These are phyloP conservation scores for Lepeophtheirus nordmannii DNA, from an alignment of 2,888 invertebrate species.

Conservation along the genomic window DNA sequence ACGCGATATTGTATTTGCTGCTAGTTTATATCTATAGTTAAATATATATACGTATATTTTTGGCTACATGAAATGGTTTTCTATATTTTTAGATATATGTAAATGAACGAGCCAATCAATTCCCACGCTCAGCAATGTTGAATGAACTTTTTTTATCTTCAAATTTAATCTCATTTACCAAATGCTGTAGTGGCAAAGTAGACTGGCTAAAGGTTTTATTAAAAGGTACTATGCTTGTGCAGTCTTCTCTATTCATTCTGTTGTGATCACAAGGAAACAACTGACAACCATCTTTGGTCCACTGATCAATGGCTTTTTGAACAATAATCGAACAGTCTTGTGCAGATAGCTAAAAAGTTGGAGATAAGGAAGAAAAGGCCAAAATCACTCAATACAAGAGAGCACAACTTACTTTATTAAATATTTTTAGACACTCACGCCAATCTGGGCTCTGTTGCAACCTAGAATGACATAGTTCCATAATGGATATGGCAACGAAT, in stretches of 20 bases:
- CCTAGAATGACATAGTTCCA: slow-evolving; percentile 46
- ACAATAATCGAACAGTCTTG: not conserved
- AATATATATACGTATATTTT: not conserved
- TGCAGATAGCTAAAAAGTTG: not conserved
- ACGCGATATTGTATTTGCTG: slow-evolving; percentile 98
- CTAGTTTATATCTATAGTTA: slow-evolving; percentile 73
- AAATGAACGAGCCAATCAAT: not conserved
- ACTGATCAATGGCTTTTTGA: slow-evolving; percentile 16
- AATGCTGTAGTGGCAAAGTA: not conserved
- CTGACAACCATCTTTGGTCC: slow-evolving; percentile 10
- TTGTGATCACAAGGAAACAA: not conserved
- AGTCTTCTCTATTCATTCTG: not conserved
- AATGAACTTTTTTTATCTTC: not conserved
- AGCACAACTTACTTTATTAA: not conserved
- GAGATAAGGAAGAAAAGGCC: too few species aligned
- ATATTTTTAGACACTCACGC: not conserved
- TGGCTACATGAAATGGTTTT: not conserved
- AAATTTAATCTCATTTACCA: not conserved
- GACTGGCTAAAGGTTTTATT: not conserved
- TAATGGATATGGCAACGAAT: slow-evolving; percentile 55
- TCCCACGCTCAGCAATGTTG: not conserved
- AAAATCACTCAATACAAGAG: too few species aligned
- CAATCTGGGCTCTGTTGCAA: not conserved
- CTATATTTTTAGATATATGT: too few species aligned
- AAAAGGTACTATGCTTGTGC: not conserved